Conservation (phyloP, 2,113 vertebrate species). For the Ciconia stormi region DNA sequence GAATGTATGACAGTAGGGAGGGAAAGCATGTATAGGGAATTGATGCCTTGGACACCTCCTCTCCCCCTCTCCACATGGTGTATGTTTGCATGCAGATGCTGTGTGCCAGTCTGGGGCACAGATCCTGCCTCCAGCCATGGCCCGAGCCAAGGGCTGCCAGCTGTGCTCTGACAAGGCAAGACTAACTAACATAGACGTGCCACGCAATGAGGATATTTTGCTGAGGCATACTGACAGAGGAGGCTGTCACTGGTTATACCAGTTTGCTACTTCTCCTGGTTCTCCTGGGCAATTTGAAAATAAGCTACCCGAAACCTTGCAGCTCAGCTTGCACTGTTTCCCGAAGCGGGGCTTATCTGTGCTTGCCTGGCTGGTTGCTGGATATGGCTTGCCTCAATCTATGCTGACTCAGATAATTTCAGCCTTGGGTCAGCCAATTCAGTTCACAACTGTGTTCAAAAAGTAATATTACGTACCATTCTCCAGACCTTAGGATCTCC, state of each 20-base stretch:
- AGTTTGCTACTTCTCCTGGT: background rate
- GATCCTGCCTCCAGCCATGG: background rate
- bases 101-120: background rate
- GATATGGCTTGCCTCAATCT: background rate
- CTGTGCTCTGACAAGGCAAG: background rate
- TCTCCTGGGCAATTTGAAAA: background rate
- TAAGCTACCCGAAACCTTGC: background rate
- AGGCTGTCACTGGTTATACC: background rate
- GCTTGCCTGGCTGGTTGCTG: background rate
- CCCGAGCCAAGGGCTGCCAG: background rate
- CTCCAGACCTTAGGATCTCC: background rate
- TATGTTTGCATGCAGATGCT: background rate
- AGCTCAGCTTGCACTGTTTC: background rate
- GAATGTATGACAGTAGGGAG: too few species aligned
- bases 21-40: background rate
- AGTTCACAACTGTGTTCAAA: background rate
- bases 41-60: background rate
- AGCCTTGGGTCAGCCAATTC: background rate
- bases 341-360: background rate
- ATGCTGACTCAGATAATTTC: background rate
- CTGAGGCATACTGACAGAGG: background rate
- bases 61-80: accelerated
- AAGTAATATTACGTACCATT: accelerated
- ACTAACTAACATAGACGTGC: accelerated
- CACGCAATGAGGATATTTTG: background rate